phyloP scores from a whole-genome alignment of 2,113 vertebrate species.

The Lophochroa leadbeateri region DNA sequence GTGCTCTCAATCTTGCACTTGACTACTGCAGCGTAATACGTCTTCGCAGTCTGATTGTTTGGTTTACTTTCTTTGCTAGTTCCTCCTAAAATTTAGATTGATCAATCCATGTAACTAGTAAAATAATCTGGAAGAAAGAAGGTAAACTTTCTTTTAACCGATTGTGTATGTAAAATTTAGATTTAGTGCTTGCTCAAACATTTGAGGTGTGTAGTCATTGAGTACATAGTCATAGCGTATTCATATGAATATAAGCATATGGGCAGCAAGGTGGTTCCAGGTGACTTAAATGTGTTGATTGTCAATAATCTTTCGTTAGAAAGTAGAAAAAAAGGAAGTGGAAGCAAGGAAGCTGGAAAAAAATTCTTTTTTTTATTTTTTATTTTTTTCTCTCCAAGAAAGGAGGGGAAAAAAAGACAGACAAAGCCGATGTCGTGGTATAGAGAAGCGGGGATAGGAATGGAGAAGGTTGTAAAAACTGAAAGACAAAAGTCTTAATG shows the following conservation, averaged over 20 bases:
- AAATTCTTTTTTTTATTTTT: background rate
- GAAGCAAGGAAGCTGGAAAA: background rate
- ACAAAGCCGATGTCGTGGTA: background rate
- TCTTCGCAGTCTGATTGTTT: background rate
- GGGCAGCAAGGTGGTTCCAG: background rate
- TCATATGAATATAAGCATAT: background rate
- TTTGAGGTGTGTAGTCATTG: background rate
- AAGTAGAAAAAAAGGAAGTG: background rate
- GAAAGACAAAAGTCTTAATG: background rate
- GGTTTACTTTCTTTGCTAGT: background rate
- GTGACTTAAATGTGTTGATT: background rate
- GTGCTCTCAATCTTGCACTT: background rate
- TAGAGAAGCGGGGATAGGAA: background rate
- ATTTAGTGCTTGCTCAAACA: background rate
- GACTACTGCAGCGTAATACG: no score
- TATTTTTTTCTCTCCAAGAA: background rate
- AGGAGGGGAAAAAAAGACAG: background rate
- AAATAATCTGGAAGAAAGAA: background rate
- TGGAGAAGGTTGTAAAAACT: background rate
- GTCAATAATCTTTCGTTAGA: background rate
- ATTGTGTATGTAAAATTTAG: background rate
- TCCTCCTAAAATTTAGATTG: background rate
- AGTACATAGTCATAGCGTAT: background rate
- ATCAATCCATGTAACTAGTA: background rate
- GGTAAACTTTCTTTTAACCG: background rate